Conservation (phyloP, 2,113 vertebrate species). For the Solenodon paradoxus region DNA sequence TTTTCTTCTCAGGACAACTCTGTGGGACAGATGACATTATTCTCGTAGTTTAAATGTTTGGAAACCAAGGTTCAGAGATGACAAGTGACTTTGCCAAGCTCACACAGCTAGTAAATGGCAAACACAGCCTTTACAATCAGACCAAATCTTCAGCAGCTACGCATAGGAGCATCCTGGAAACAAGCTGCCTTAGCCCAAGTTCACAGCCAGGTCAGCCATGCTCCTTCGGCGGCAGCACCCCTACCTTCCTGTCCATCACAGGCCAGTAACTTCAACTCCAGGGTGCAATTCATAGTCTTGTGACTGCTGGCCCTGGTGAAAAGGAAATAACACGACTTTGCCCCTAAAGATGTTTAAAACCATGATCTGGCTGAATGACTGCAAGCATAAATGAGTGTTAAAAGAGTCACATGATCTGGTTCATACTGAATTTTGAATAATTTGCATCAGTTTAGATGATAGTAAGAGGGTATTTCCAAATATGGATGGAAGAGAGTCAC, state of each 20-base stretch:
- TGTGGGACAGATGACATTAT: neutral
- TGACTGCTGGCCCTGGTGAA: neutral
- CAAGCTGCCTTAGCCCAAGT: accelerated
- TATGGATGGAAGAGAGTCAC: neutral
- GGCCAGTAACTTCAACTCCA: neutral
- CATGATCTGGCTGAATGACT: neutral
- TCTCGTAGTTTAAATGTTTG: neutral
- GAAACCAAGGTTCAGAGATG: neutral
- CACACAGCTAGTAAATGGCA: neutral
- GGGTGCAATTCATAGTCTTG: neutral
- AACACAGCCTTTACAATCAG: neutral
- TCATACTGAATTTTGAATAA: neutral
- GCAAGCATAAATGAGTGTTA: neutral
- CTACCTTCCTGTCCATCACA: neutral
- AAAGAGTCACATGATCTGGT: neutral
- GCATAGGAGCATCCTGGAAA: neutral
- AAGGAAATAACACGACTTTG: neutral
- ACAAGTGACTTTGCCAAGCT: neutral
- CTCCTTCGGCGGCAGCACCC: neutral
- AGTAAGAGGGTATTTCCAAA: neutral
- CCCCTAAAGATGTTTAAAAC: neutral
- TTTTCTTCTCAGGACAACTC: neutral
- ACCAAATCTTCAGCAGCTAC: neutral
- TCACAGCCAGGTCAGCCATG: neutral
- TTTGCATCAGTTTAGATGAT: neutral